These are phyloP conservation scores for Sterna hirundo DNA, from an alignment of 2,113 vertebrate genomes.

Conservation along the genomic window DNA sequence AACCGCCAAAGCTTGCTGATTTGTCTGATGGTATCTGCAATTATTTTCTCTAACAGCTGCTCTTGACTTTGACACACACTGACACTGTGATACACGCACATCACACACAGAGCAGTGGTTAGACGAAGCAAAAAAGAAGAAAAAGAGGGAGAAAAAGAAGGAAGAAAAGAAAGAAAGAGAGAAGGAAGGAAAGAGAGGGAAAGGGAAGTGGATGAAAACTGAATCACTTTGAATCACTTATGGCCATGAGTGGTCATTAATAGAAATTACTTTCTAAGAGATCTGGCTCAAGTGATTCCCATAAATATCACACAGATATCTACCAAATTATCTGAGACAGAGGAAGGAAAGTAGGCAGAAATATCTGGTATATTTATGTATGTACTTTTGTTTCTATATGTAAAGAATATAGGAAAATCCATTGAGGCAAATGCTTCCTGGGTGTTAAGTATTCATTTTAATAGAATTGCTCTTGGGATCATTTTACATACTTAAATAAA, in stretches of 20 bases:
- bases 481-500: not conserved
- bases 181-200: not conserved
- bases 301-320: not conserved
- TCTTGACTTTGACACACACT: conserved; percentile 39
- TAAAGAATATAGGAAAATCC: not conserved
- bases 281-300: not conserved
- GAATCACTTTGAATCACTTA: not conserved
- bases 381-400: not conserved
- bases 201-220: not conserved
- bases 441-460: not conserved
- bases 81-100: not conserved
- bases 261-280: not conserved
- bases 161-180: not conserved
- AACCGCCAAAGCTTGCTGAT: conserved; percentile 23
- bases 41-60: conserved; percentile 48
- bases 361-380: not conserved
- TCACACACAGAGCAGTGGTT: not conserved
- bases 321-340: not conserved
- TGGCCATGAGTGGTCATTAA: not conserved
- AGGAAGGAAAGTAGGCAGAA: not conserved
- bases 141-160: not conserved
- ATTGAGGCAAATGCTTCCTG: not conserved
- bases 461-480: not conserved
- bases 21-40: conserved; percentile 54
- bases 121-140: not conserved